A percentile compares a stretch with the other conserved stretches of the same genome.
Evolutionary conservation across 1,140 invertebrate genomes (phyloP).

Genomic region (Tyrophagus putrescentiae): DNA sequence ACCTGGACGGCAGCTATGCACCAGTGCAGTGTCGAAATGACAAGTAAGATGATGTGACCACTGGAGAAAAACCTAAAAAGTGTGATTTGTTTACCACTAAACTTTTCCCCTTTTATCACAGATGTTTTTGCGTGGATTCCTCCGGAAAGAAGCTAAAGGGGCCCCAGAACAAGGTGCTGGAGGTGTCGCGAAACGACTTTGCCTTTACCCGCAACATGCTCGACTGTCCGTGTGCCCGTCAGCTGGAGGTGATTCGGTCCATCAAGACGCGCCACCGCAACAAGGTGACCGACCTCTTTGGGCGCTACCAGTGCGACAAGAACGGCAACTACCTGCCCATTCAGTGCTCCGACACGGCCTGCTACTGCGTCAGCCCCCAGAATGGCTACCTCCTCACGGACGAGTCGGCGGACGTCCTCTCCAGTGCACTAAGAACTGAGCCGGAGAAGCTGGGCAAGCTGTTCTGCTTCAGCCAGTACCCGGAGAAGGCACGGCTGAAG

Average conservation of each 20-base stretch:
- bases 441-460: neutral
- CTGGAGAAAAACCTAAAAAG: neutral
- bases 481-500: neutral
- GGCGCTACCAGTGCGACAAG: slow-evolving; percentile 13
- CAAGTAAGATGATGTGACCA: slow-evolving; percentile 5
- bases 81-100: neutral
- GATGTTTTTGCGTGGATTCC: slow-evolving; percentile 23
- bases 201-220: neutral
- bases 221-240: slow-evolving; percentile 18
- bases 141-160: slow-evolving; percentile 11
- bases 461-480: neutral
- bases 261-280: neutral
- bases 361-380: slow-evolving; percentile 8
- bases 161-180: neutral
- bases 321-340: slow-evolving; percentile 20
- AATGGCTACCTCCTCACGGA: neutral
- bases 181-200: neutral
- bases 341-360: slow-evolving; percentile 10
- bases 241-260: slow-evolving; percentile 9
- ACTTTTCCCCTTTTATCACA: slow-evolving; percentile 4
- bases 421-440: slow-evolving; percentile 2
- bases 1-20: slow-evolving; percentile 24
- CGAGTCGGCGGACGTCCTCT: too few relatives aligned
- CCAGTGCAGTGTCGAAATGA: slow-evolving; percentile 25
- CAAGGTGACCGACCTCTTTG: slow-evolving; percentile 18